Base-by-base conservation (phyloP, 2,797 vertebrate genomes). In the Pantherophis vulpinus region DNA sequence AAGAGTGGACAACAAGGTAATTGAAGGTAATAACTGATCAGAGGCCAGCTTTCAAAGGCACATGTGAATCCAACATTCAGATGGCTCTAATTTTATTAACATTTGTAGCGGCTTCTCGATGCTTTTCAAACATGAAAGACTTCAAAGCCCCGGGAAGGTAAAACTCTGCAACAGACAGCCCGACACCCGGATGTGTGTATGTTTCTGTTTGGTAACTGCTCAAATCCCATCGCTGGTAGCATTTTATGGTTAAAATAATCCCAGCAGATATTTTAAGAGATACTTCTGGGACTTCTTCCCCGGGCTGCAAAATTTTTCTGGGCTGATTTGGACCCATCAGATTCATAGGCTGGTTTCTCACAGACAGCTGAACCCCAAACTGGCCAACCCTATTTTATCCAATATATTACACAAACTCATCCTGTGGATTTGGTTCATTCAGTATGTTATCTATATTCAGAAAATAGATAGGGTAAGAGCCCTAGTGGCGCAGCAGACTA, bases 1-100 rank as follows among this genome's bases (percentile, higher is more conserved):
- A 98, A 98, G 98, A 97, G 98, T 98, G 98, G 98, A 99, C 99
- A 99, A 98, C 98, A 98, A 98, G 98, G 98, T 99, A 98, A 99
- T 99, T 99, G 98, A 99, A 98, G 98, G 98, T 98, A 98, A 98
- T 99, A 99, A 98, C 98, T 98, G 98, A 98, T 98, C 98, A 98
- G 98, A 98, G 98, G 97, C 97, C 97, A 97, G 97, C 98, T 97
- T 98, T 98, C 98, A 97, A 98, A 97, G 97, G 97, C 97, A 97
- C 97, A 97, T 95, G 97, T 98, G 97, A 97, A 97, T 97, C 97
- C 98, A 98, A 94, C 97, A 98, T 98, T 98, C 98, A 98, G 97
- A 98, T 98, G 98, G 98, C 98, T 99, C 99, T 99, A 98, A 99
- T 99, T 99, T 99, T 99, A 99, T 99, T 98, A 99, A 98, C 98